Conservation (phyloP, 2,113 vertebrate genomes). For the Triplophysa tibetana region DNA sequence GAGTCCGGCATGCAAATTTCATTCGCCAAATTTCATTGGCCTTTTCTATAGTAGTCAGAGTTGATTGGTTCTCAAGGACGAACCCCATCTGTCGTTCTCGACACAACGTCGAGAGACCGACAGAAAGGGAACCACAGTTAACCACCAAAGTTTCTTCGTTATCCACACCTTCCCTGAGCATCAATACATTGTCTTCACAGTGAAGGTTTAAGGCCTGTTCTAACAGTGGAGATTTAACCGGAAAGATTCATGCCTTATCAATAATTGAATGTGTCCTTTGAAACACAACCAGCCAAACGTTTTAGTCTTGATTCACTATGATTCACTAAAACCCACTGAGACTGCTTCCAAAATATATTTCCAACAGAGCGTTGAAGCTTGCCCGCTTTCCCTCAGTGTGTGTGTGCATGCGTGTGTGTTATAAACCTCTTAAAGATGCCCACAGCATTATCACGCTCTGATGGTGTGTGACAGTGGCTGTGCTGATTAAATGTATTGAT, state of each 20-base stretch:
- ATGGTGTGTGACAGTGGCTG: conserved; percentile 31
- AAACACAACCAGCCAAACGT: background rate
- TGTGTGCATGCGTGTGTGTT: background rate
- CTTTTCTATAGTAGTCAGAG: too few species aligned
- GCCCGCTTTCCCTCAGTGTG: background rate
- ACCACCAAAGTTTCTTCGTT: background rate
- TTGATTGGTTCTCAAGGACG: too few species aligned
- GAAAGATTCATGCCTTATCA: background rate
- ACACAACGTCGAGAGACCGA: too few species aligned
- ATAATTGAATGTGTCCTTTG: background rate
- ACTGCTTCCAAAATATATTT: conserved; percentile 17
- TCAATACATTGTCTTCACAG: too few species aligned
- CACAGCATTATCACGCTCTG: conserved; percentile 30
- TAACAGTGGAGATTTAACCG: background rate
- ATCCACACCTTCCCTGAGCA: background rate
- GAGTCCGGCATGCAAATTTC: too few species aligned
- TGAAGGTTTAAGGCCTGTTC: background rate
- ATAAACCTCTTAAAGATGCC: conserved; percentile 22
- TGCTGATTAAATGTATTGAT: conserved; percentile 41
- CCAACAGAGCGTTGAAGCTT: background rate
- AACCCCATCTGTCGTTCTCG: too few species aligned
- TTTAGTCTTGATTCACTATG: conserved; percentile 18
- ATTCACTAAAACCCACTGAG: conserved; percentile 11
- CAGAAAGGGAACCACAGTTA: too few species aligned
- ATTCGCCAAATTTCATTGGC: too few species aligned